Percentiles rank a stretch among this genome's conserved stretches.
phyloP scores from a whole-genome alignment of 2,797 vertebrate species.

The Micrastur ruficollis region DNA sequence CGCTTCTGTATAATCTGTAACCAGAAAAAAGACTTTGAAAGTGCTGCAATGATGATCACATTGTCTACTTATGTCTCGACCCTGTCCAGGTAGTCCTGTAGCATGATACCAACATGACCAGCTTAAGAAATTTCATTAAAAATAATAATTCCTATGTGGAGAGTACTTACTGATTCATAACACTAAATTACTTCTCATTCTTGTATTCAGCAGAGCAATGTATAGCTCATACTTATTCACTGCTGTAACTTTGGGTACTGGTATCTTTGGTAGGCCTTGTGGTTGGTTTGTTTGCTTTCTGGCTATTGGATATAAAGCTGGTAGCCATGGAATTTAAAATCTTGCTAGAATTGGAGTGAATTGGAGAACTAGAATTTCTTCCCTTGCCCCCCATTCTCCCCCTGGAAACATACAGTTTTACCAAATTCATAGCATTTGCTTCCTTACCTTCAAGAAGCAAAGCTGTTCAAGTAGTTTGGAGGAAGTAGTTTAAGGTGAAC shows the following conservation, averaged over 20 bases:
- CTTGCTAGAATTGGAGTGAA: not conserved
- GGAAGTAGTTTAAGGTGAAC: not conserved
- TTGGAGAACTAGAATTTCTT: not conserved
- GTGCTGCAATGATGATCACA: not conserved
- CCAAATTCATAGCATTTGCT: not conserved
- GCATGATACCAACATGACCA: not conserved
- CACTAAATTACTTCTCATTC: not conserved
- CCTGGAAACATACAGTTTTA: not conserved
- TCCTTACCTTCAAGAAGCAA: not conserved
- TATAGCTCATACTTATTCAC: rapidly evolving
- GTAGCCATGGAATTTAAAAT: not conserved
- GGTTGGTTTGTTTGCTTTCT: not conserved
- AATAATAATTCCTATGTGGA: not conserved
- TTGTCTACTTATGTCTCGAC: not conserved
- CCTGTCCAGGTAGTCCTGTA: not conserved
- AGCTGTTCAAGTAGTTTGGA: not conserved
- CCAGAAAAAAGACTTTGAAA: not conserved
- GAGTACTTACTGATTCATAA: not conserved
- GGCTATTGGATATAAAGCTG: not conserved
- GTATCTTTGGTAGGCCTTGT: not conserved
- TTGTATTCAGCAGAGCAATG: not conserved
- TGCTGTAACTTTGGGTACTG: not conserved
- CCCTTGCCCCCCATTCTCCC: not conserved
- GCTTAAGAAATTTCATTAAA: not conserved
- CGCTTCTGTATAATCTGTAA: not conserved